A percentile compares a stretch with the other conserved stretches of the same genome.
Evolutionary conservation across 2,113 vertebrate species (phyloP).

Genomic region (Rhea americana): DNA sequence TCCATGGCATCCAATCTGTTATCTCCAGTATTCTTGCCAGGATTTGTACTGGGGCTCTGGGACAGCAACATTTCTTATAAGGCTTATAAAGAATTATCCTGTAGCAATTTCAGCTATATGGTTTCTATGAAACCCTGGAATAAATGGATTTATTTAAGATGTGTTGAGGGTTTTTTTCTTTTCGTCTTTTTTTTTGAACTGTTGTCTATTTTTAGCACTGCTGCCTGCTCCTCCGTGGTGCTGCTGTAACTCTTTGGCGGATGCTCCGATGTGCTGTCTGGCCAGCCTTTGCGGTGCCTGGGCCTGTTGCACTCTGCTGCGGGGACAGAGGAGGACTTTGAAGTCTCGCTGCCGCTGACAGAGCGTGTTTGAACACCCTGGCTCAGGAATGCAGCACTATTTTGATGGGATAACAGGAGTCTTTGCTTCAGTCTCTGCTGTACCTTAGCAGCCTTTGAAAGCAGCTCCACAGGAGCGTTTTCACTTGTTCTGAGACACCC

Average conservation of each 20-base stretch:
- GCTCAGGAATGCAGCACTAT: not conserved
- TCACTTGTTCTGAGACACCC: not conserved
- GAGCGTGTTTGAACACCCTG: not conserved
- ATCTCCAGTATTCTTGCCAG: conserved; percentile 66
- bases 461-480: not conserved
- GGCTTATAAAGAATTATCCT: conserved; percentile 67
- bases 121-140: conserved; percentile 62
- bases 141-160: conserved; percentile 51
- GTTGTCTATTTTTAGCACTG: conserved; percentile 61
- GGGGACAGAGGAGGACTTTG: not conserved
- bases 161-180: not conserved
- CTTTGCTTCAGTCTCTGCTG: not conserved
- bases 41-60: conserved; percentile 68
- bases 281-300: rapidly evolving
- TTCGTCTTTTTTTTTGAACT: not conserved
- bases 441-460: not conserved
- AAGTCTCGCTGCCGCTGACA: not conserved
- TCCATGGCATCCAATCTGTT: conserved; percentile 78
- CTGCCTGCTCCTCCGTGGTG: not conserved
- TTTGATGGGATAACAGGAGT: not conserved
- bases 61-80: conserved; percentile 57
- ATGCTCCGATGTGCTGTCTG: rapidly evolving
- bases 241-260: conserved; percentile 45
- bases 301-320: not conserved
- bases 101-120: conserved; percentile 50